phyloP scores from a whole-genome alignment of 2,888 invertebrate genomes.

The Drepanosiphum platanoidis region DNA sequence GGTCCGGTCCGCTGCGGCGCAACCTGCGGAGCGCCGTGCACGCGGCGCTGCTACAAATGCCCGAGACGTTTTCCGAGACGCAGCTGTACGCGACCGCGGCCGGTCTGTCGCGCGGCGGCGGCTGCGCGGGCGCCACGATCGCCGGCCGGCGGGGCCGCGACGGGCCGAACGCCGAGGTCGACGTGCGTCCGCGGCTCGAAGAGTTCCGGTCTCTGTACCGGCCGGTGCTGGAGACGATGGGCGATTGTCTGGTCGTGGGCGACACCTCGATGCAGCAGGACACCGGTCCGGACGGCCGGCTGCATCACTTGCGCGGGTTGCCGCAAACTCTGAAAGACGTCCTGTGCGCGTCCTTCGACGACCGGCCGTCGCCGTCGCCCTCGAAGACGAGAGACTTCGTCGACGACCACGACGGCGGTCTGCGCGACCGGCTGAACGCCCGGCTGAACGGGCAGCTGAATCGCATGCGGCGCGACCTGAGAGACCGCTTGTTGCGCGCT shows the following conservation, averaged over 20 bases:
- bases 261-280: no score
- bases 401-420: no score
- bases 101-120: conserved; percentile 90
- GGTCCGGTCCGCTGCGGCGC: conserved; percentile 66
- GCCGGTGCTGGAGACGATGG: conserved; percentile 75
- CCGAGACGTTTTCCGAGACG: conserved; percentile 87
- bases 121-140: conserved; percentile 96
- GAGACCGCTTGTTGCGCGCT: no score
- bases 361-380: no score
- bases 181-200: conserved; percentile 83
- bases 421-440: no score
- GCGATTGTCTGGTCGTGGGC: conserved; percentile 65
- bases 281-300: conserved; percentile 72
- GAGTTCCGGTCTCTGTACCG: conserved; percentile 83
- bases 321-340: conserved; percentile 81
- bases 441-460: no score
- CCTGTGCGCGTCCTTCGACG: conserved; percentile 75
- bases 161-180: conserved; percentile 87
- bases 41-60: conserved; percentile 84
- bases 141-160: conserved; percentile 96
- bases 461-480: no score
- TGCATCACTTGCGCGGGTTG: conserved; percentile 84
- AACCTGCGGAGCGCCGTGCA: conserved; percentile 89
- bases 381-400: no score
- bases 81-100: conserved; percentile 87